Evolutionary conservation across 2,113 vertebrate species (phyloP).

Genomic region (Cavia aperea): DNA sequence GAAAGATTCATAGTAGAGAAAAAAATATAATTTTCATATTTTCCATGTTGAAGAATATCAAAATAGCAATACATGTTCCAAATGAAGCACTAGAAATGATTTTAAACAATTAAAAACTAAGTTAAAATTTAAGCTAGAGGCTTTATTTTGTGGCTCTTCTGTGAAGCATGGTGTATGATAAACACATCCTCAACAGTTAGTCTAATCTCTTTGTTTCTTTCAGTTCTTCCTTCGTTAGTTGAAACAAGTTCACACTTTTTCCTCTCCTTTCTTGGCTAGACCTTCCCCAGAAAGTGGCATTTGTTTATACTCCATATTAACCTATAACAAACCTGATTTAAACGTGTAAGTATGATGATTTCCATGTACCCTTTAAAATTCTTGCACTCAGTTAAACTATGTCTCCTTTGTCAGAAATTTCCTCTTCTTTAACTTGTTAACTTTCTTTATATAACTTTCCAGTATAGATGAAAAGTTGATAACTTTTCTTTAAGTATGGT

Average conservation of each 20-base stretch:
- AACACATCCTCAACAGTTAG: background rate
- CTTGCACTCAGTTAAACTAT: background rate
- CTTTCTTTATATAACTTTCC: background rate
- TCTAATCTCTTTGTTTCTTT: background rate
- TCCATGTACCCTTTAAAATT: background rate
- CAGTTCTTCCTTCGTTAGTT: background rate
- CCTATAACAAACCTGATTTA: background rate
- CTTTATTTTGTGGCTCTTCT: background rate
- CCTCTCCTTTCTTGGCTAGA: background rate
- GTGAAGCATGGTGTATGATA: background rate
- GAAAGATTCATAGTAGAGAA: background rate
- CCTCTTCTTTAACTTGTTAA: constrained; percentile 36
- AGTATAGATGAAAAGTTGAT: background rate
- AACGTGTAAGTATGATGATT: background rate
- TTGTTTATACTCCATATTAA: background rate
- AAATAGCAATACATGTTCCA: background rate
- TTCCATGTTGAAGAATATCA: background rate
- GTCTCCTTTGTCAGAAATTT: background rate
- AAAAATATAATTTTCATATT: background rate
- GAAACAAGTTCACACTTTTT: background rate
- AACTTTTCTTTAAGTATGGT: constrained; percentile 14
- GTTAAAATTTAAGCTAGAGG: background rate
- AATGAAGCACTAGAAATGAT: background rate
- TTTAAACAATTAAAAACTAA: background rate
- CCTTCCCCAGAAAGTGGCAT: background rate